Percentiles rank a stretch among this genome's conserved stretches.
phyloP scores from a whole-genome alignment of 1,140 invertebrate genomes.

The Caenorhabditis latens region DNA sequence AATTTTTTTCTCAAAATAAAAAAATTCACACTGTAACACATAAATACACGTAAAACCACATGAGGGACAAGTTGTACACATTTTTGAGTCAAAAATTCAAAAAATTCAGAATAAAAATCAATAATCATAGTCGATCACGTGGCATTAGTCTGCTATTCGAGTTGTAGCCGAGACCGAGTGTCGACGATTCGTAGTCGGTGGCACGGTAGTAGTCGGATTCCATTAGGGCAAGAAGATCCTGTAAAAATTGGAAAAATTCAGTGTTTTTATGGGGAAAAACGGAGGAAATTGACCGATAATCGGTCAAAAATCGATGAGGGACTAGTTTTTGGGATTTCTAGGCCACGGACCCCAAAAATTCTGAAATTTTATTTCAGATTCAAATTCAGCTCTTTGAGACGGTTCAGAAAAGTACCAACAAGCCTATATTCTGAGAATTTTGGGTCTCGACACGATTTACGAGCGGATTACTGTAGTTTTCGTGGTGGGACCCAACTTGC shows the following conservation, averaged over 20 bases:
- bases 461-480: no score
- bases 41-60: no score
- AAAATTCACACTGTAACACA: no score
- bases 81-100: not conserved
- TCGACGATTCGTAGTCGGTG: constrained; percentile 59
- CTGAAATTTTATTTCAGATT: not conserved
- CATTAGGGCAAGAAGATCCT: constrained; percentile 63
- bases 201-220: constrained; percentile 30
- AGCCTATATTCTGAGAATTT: no score
- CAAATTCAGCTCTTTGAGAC: no score
- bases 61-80: not conserved
- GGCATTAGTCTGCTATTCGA: constrained; percentile 61
- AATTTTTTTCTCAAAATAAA: no score
- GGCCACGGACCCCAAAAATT: not conserved
- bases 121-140: constrained; percentile 27
- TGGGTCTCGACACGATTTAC: no score
- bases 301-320: not conserved
- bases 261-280: not conserved
- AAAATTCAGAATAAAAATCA: not conserved
- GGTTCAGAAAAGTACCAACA: no score
- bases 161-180: constrained; percentile 63
- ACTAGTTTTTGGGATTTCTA: not conserved
- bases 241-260: not conserved
- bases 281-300: not conserved
- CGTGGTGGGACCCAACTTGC: no score